phyloP scores from a whole-genome alignment of 2,797 vertebrate species.

The Hapalemur alaotrensis region DNA sequence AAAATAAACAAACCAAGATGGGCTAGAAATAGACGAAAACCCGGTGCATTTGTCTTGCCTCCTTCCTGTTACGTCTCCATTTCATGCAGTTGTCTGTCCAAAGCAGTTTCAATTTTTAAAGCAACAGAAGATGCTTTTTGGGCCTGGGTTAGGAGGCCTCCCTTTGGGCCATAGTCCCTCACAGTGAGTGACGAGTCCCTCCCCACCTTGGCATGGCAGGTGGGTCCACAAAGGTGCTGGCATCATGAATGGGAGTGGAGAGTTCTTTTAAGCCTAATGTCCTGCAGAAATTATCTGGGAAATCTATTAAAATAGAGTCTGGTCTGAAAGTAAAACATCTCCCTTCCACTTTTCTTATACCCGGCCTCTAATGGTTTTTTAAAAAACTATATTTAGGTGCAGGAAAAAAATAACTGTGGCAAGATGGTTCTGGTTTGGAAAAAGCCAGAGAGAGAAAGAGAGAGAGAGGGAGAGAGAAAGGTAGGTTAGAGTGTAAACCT shows the following conservation, averaged over 20 bases:
- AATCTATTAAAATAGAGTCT: background rate
- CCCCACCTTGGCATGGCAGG: background rate
- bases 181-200: background rate
- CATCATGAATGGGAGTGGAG: background rate
- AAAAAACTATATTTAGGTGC: slow-evolving; percentile 37
- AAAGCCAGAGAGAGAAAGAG: background rate
- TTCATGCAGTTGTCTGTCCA: background rate
- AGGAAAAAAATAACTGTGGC: background rate
- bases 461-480: background rate
- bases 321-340: background rate
- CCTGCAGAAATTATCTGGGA: background rate
- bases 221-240: background rate
- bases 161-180: background rate
- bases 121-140: background rate
- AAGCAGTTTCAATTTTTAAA: slow-evolving; percentile 63
- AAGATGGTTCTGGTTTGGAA: slow-evolving; percentile 40
- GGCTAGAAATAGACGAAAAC: background rate
- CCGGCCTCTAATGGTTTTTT: background rate
- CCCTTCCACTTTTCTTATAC: background rate
- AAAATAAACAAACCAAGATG: slow-evolving; percentile 42
- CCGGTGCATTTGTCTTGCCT: slow-evolving; percentile 1
- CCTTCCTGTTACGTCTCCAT: slow-evolving; percentile 26
- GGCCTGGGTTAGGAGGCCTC: background rate
- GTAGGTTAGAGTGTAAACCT: background rate
- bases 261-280: background rate